A percentile compares a stretch with the other conserved stretches of the same genome.
phyloP scores from a whole-genome alignment of 2,113 vertebrate genomes.

The Andinoacara biseriatus region DNA sequence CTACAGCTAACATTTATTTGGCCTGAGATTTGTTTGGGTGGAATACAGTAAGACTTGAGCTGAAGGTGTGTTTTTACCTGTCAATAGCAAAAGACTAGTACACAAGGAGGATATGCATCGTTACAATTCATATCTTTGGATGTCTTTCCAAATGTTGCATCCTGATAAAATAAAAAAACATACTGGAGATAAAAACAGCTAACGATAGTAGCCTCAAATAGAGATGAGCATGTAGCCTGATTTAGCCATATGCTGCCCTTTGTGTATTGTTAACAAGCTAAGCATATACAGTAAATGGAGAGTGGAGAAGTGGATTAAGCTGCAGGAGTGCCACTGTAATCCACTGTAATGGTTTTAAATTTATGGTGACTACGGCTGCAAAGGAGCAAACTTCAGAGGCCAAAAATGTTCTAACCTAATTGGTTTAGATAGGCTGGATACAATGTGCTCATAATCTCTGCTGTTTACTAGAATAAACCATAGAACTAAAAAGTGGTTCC shows the following conservation, averaged over 20 bases:
- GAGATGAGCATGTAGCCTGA: background rate
- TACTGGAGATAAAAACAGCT: background rate
- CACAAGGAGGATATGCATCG: background rate
- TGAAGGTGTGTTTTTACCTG: no score
- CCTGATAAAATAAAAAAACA: background rate
- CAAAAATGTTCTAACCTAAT: background rate
- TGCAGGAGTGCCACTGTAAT: background rate
- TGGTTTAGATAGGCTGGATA: background rate
- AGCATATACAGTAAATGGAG: background rate
- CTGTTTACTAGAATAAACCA: background rate
- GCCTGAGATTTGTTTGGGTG: background rate
- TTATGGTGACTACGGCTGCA: background rate
- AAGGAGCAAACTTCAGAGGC: background rate
- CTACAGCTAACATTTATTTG: background rate
- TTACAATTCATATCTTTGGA: background rate
- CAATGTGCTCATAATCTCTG: background rate
- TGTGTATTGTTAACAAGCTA: background rate
- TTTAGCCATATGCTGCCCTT: background rate
- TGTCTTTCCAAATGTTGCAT: background rate
- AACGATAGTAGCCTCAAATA: background rate
- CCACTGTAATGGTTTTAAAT: background rate
- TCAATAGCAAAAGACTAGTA: background rate
- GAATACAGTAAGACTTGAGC: no score
- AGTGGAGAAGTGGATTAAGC: background rate
- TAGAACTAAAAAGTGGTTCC: background rate